phyloP scores from a whole-genome alignment of 2,797 vertebrate species.

The Rhodeus uyekii region DNA sequence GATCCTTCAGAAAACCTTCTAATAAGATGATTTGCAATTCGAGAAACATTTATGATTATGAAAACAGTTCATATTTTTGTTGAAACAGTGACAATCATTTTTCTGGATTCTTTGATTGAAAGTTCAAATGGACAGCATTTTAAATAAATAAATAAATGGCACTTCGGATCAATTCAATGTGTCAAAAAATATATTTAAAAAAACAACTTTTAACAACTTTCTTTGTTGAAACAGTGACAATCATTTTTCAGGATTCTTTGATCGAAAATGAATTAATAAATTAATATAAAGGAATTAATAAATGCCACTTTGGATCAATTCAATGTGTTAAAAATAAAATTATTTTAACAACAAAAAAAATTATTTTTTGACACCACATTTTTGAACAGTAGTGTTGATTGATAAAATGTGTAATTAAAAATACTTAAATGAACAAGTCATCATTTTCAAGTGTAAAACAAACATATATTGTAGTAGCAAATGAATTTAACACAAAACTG shows the following conservation, averaged over 20 bases:
- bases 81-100: too few relatives aligned
- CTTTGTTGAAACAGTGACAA: too few relatives aligned
- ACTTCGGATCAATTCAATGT: not conserved
- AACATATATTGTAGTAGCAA: not conserved
- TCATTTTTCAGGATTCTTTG: too few relatives aligned
- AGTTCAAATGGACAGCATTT: too few relatives aligned
- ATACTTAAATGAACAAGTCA: not conserved
- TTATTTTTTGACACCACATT: not conserved
- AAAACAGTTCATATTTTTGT: too few relatives aligned
- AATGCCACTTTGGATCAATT: not conserved
- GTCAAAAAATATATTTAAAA: too few relatives aligned
- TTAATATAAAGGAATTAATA: too few relatives aligned
- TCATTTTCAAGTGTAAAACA: too few relatives aligned
- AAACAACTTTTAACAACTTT: too few relatives aligned
- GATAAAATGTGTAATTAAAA: not conserved
- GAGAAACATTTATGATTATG: not conserved
- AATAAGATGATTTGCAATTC: not conserved
- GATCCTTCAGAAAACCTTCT: not conserved
- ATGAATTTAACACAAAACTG: not conserved
- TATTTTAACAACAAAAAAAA: not conserved
- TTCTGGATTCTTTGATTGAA: not conserved
- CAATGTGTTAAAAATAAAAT: not conserved
- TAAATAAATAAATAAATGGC: too few relatives aligned
- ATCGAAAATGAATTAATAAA: too few relatives aligned
- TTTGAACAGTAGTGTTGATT: not conserved